Evolutionary conservation across 2,888 invertebrate species (phyloP).

Genomic region (Ctena decussata): DNA sequence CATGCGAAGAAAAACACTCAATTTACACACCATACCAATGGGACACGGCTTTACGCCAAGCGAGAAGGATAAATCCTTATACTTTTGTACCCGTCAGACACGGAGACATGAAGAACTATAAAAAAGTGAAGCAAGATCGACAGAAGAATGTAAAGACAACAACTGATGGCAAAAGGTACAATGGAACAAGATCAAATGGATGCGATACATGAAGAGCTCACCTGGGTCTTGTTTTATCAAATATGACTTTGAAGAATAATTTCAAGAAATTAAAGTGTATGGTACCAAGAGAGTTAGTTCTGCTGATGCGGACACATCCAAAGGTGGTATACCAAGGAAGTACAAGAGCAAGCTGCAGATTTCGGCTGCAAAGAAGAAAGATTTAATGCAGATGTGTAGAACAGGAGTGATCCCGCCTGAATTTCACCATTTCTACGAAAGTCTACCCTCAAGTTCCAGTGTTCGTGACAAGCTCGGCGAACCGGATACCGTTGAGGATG

Average conservation of each 20-base stretch:
- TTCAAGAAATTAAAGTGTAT: neutral
- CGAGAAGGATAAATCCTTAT: conserved; percentile 37
- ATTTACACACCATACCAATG: conserved; percentile 44
- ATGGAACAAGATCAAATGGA: conserved; percentile 30
- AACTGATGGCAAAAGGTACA: conserved; percentile 3
- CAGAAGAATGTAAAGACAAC: neutral
- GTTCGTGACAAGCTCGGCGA: neutral
- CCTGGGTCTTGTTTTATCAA: conserved; percentile 2
- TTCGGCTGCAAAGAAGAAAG: conserved; percentile 13
- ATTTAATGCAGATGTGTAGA: conserved; percentile 1
- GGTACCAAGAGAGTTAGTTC: neutral
- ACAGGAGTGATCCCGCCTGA: conserved; percentile 12
- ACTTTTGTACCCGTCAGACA: conserved; percentile 27
- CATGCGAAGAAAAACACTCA: conserved; percentile 44
- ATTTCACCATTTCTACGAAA: conserved; percentile 3
- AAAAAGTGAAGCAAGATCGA: conserved; percentile 1
- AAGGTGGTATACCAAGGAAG: neutral
- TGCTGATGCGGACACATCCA: neutral
- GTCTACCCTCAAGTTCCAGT: neutral
- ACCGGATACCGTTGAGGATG: neutral
- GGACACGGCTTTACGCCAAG: conserved; percentile 39
- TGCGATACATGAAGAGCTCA: conserved; percentile 1
- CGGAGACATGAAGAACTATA: conserved; percentile 21
- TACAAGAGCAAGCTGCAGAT: neutral
- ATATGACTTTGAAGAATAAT: conserved; percentile 17